phyloP scores from a whole-genome alignment of 2,888 invertebrate genomes.

The Neoascia interrupta region DNA sequence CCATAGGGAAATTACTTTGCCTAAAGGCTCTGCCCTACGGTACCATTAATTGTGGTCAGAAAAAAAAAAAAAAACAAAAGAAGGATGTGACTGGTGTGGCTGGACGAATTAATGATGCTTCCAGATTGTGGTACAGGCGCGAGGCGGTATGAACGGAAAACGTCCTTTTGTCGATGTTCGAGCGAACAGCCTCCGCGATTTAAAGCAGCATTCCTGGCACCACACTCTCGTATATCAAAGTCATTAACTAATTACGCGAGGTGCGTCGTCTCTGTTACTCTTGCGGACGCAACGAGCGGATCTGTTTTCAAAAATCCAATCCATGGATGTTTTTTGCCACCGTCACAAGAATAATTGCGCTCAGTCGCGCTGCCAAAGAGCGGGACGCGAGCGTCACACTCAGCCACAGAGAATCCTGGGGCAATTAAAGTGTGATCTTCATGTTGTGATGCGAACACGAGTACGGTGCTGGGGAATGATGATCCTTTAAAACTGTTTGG shows the following conservation, averaged over 20 bases:
- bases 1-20: constrained; percentile 66
- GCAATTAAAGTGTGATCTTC: constrained; percentile 68
- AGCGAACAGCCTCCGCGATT: constrained; percentile 61
- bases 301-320: constrained; percentile 65
- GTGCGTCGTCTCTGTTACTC: background rate
- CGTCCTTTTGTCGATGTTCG: constrained; percentile 61
- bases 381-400: background rate
- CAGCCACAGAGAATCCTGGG: constrained; percentile 9
- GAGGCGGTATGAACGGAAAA: background rate
- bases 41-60: constrained; percentile 50
- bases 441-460: constrained; percentile 15
- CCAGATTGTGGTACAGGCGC: constrained; percentile 7
- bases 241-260: constrained; percentile 70
- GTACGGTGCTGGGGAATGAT: background rate
- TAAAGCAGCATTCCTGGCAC: constrained; percentile 67
- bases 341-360: constrained; percentile 66
- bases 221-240: constrained; percentile 70
- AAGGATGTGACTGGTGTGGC: constrained; percentile 48
- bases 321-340: constrained; percentile 68
- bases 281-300: constrained; percentile 14
- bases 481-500: constrained; percentile 52
- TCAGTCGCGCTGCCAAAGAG: background rate
- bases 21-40: constrained; percentile 46
- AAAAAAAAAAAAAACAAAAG: too few relatives aligned
- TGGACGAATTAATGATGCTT: constrained; percentile 59